These are phyloP conservation scores for Leptinotarsa undecemlineata DNA, from an alignment of 1,140 invertebrate species.

Conservation along the genomic window DNA sequence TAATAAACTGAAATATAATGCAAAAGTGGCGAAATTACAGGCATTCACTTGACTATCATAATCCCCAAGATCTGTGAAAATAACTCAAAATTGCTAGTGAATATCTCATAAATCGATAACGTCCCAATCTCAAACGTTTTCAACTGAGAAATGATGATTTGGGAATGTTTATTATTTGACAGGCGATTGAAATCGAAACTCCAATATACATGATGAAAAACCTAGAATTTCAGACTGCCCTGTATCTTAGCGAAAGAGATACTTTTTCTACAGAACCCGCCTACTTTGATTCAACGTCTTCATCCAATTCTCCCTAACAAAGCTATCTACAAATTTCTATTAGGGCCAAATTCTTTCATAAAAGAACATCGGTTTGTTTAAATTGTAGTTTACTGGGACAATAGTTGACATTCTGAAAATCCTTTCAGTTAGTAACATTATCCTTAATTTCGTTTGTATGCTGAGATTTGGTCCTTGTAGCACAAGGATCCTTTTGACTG, in stretches of 20 bases:
- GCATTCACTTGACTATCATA: no score
- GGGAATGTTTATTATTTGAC: no score
- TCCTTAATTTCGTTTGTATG: conserved; percentile 15
- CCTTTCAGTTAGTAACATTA: conserved; percentile 16
- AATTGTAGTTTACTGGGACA: conserved; percentile 11
- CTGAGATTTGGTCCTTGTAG: not conserved
- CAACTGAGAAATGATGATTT: no score
- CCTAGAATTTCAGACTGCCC: not conserved
- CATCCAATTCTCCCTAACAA: conserved; percentile 9
- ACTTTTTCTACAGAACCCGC: not conserved
- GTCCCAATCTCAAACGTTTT: no score
- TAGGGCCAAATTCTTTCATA: conserved; percentile 1
- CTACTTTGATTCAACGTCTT: not conserved
- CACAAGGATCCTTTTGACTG: conserved; percentile 8
- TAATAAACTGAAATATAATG: no score
- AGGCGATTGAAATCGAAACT: no score
- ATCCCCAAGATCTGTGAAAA: no score
- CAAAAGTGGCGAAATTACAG: no score
- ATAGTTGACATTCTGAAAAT: conserved; percentile 12
- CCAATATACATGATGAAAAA: no score
- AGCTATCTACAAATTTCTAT: conserved; percentile 15
- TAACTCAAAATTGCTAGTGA: no score
- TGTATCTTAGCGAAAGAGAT: not conserved
- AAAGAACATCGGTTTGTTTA: conserved; percentile 16
- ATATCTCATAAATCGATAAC: no score